These are phyloP conservation scores for Fulmarus glacialis DNA, from an alignment of 2,113 vertebrate species.

Conservation along the genomic window DNA sequence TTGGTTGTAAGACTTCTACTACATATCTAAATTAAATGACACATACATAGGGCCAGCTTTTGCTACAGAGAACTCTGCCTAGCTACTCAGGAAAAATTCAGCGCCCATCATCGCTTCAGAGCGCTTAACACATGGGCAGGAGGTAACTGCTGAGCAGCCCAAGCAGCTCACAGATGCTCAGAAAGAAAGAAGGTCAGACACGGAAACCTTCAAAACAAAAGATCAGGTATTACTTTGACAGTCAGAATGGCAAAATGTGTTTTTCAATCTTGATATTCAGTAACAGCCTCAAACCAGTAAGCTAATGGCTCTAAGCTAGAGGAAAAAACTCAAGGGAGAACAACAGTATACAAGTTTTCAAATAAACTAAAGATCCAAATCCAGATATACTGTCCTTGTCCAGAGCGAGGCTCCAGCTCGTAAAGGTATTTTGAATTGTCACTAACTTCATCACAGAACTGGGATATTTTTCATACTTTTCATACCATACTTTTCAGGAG, in stretches of 20 bases:
- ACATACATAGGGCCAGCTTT: not conserved
- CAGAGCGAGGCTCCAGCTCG: not conserved
- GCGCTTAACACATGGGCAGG: not conserved
- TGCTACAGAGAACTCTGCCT: not conserved
- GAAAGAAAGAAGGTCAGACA: not conserved
- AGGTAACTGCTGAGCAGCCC: not conserved
- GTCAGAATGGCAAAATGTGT: not conserved
- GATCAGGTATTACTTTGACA: not conserved
- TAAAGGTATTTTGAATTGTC: not conserved
- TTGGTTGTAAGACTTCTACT: not conserved
- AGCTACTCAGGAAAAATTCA: not conserved
- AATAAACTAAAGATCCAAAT: not conserved
- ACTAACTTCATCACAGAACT: not conserved
- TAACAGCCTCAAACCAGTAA: not conserved
- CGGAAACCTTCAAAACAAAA: not conserved
- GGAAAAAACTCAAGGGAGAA: not conserved
- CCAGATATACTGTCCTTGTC: not conserved
- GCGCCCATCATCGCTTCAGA: not conserved
- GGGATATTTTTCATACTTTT: not conserved
- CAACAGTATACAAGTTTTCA: not conserved
- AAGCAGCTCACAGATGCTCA: not conserved
- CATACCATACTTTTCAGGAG: not conserved
- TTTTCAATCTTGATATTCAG: not conserved
- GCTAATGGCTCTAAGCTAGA: not conserved
- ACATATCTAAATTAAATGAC: not conserved